Conservation (phyloP, 2,888 invertebrate species). For the Spodoptera littoralis region DNA sequence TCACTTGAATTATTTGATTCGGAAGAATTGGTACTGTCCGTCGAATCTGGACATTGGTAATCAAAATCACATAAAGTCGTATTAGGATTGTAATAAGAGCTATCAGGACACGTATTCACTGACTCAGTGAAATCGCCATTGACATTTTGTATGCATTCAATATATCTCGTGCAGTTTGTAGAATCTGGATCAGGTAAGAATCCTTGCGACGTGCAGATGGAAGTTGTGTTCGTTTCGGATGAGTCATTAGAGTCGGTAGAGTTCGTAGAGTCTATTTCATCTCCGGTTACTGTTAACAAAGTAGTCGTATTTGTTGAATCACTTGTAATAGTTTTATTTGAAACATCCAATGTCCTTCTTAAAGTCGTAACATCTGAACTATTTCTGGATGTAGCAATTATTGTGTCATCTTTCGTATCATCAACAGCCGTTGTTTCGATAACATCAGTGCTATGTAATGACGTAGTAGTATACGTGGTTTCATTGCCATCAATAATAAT, state of each 20-base stretch:
- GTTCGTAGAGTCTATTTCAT: slow-evolving; percentile 5
- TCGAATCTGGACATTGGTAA: slow-evolving; percentile 28
- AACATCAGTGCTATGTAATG: slow-evolving; percentile 50
- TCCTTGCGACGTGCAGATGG: slow-evolving; percentile 32
- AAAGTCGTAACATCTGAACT: slow-evolving; percentile 30
- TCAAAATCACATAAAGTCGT: slow-evolving; percentile 46
- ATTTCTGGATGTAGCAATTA: slow-evolving; percentile 18
- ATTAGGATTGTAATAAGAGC: slow-evolving; percentile 33
- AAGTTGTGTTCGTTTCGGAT: neutral
- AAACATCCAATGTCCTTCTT: slow-evolving; percentile 14
- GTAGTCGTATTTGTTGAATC: slow-evolving; percentile 37
- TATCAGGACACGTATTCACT: slow-evolving; percentile 30
- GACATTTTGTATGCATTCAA: slow-evolving; percentile 2
- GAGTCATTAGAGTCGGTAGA: slow-evolving; percentile 1
- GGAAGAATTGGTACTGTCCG: slow-evolving; percentile 2
- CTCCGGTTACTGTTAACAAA: slow-evolving; percentile 1
- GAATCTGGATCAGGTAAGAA: slow-evolving; percentile 28
- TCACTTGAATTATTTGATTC: slow-evolving; percentile 6
- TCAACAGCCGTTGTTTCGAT: slow-evolving; percentile 45
- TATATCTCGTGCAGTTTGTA: slow-evolving; percentile 30
- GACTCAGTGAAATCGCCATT: slow-evolving; percentile 16
- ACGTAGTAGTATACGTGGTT: slow-evolving; percentile 28
- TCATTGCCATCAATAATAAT: slow-evolving; percentile 38
- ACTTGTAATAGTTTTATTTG: slow-evolving; percentile 29
- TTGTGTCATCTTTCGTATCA: slow-evolving; percentile 16